Percentiles rank a stretch among this genome's conserved stretches.
Conservation (phyloP, 1,140 invertebrate species). For the Argopecten irradians region DNA sequence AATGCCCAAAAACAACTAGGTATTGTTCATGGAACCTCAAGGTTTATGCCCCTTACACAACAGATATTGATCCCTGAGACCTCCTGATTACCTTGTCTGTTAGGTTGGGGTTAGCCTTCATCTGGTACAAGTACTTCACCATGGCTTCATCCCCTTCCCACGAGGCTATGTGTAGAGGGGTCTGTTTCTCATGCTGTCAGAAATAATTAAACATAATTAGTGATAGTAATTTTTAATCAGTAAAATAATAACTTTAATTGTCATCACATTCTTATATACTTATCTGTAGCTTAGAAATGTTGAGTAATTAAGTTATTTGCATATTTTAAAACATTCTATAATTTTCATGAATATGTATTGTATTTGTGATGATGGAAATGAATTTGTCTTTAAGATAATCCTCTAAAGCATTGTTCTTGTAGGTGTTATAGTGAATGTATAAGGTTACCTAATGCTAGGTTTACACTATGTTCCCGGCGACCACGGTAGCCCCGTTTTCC, state of each 20-base stretch:
- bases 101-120: constrained; percentile 94
- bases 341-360: neutral
- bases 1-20: too few relatives aligned
- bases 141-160: constrained; percentile 95
- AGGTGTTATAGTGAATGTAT: too few relatives aligned
- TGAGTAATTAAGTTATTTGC: too few relatives aligned
- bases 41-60: too few relatives aligned
- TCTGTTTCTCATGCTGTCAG: constrained; percentile 91
- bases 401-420: too few relatives aligned
- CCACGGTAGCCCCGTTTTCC: too few relatives aligned
- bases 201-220: neutral
- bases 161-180: constrained; percentile 95
- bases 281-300: neutral
- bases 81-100: constrained; percentile 88
- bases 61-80: too few relatives aligned
- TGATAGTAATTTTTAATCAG: neutral
- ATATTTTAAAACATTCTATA: too few relatives aligned
- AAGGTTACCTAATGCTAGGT: too few relatives aligned
- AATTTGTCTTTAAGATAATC: too few relatives aligned
- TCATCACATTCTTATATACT: neutral
- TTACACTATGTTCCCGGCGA: too few relatives aligned
- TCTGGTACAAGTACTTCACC: constrained; percentile 96
- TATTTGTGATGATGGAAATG: neutral
- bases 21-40: too few relatives aligned
- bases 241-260: neutral